Percentiles rank a stretch among this genome's conserved stretches.
These are phyloP conservation scores for Tragelaphus oryx DNA, from an alignment of 2,797 vertebrate species.

Conservation along the genomic window DNA sequence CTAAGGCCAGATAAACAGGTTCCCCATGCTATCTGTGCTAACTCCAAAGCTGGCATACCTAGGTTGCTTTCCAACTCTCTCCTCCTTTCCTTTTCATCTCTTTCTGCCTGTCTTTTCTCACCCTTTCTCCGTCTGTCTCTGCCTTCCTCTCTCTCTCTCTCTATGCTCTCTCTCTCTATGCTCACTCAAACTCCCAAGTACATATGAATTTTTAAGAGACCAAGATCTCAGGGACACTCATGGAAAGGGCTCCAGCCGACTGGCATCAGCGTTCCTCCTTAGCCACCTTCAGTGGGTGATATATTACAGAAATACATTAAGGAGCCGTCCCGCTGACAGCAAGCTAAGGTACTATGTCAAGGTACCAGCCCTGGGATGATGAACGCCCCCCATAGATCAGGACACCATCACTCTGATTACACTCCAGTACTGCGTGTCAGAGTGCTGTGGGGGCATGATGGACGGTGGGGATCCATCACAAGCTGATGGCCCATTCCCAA, in stretches of 20 bases:
- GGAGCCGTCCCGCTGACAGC: constrained; percentile 22
- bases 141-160: background rate
- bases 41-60: background rate
- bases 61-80: background rate
- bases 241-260: background rate
- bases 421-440: constrained; percentile 52
- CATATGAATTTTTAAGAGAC: background rate
- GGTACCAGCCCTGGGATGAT: constrained; percentile 62
- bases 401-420: constrained; percentile 64
- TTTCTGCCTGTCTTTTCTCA: background rate
- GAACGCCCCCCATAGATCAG: constrained; percentile 68
- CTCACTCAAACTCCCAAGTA: background rate
- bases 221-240: background rate
- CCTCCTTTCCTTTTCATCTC: background rate
- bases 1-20: background rate
- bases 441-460: constrained; percentile 17
- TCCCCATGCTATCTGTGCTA: background rate
- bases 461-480: constrained; percentile 53
- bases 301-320: constrained; percentile 67
- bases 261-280: background rate
- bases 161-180: background rate
- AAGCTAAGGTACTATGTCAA: constrained; percentile 69
- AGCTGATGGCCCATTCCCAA: background rate
- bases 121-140: background rate
- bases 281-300: constrained; percentile 24